Conservation (phyloP, 2,888 invertebrate species). For the Adelphocoris suturalis region DNA sequence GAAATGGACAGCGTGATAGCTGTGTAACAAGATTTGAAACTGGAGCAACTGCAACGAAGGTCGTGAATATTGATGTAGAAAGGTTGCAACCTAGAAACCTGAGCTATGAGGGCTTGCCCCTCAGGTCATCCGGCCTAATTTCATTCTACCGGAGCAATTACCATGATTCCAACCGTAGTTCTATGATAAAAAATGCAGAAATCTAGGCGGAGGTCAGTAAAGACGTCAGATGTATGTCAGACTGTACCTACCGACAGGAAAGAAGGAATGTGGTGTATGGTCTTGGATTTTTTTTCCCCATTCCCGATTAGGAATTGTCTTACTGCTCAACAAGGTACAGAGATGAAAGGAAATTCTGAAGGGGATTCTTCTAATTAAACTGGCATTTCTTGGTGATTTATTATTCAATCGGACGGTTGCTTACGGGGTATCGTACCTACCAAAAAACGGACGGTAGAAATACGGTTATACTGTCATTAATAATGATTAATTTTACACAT, state of each 20-base stretch:
- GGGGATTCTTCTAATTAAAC: neutral
- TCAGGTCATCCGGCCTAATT: constrained; percentile 29
- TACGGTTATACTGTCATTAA: too few species aligned
- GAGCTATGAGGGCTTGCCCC: constrained; percentile 18
- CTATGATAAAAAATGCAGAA: neutral
- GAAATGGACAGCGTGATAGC: neutral
- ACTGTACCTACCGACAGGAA: neutral
- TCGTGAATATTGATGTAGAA: constrained; percentile 35
- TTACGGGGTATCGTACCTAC: too few species aligned
- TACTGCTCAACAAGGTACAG: too few species aligned
- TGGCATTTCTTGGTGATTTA: neutral
- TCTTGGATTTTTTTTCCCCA: neutral
- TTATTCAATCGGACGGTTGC: neutral
- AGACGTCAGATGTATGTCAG: neutral
- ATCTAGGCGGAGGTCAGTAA: neutral
- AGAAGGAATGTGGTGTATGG: neutral
- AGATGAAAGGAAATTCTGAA: neutral
- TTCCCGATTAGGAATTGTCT: neutral
- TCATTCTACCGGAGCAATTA: constrained; percentile 26
- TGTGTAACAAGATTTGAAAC: constrained; percentile 25
- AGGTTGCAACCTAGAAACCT: constrained; percentile 49
- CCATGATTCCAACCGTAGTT: neutral
- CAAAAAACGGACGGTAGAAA: too few species aligned
- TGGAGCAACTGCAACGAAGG: constrained; percentile 47
- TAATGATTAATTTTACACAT: neutral